A percentile compares a stretch with the other conserved stretches of the same genome.
These are phyloP conservation scores for Haemorhous mexicanus DNA, from an alignment of 2,113 vertebrate species.

Conservation along the genomic window DNA sequence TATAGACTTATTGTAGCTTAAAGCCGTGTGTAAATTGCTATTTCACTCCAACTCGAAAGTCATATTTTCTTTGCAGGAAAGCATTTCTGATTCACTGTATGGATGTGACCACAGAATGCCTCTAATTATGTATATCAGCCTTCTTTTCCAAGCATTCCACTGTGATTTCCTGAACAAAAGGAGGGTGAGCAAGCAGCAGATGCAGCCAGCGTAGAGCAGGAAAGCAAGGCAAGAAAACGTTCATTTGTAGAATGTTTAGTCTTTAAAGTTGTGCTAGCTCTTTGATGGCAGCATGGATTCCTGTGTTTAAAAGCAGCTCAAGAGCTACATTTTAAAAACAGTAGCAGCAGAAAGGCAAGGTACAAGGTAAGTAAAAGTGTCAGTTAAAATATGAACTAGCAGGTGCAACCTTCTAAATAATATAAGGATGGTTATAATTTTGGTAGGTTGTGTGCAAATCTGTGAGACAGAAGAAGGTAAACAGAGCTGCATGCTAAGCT, in stretches of 20 bases:
- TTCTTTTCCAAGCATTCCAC: slow-evolving; percentile 7
- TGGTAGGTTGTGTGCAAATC: slow-evolving; percentile 39
- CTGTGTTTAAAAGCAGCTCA: slow-evolving; percentile 77
- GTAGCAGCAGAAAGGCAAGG: slow-evolving; percentile 24
- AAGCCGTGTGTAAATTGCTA: background rate
- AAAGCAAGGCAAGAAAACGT: background rate
- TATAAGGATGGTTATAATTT: slow-evolving; percentile 8
- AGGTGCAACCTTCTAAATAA: slow-evolving; percentile 54
- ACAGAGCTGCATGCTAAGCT: slow-evolving; percentile 77
- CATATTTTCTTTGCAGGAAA: background rate
- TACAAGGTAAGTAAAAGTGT: slow-evolving; percentile 39
- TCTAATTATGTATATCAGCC: background rate
- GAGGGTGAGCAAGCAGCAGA: slow-evolving; percentile 7
- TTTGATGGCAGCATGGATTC: slow-evolving; percentile 55
- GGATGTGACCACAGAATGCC: background rate
- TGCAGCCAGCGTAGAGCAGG: background rate
- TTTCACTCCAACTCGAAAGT: background rate
- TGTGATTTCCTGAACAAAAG: background rate
- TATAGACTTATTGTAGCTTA: background rate
- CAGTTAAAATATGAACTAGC: slow-evolving; percentile 37
- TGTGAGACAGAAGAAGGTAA: slow-evolving; percentile 29
- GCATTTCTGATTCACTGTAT: background rate
- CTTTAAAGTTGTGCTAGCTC: slow-evolving; percentile 65
- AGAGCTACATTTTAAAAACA: slow-evolving; percentile 76
- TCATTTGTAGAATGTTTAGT: background rate